phyloP scores from a whole-genome alignment of 2,113 vertebrate species.

The Triplophysa tibetana region DNA sequence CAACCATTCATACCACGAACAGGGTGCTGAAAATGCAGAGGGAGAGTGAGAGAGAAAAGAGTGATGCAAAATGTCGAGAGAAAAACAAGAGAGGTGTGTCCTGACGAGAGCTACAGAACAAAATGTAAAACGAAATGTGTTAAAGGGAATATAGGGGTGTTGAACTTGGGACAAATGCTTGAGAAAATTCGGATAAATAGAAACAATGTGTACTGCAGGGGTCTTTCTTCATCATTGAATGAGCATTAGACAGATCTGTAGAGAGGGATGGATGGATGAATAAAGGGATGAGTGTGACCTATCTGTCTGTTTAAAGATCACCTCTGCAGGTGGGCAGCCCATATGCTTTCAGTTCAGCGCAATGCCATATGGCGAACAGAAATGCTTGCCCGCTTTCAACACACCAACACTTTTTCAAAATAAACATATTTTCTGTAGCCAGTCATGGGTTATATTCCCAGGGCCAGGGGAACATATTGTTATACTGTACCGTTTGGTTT shows the following conservation, averaged over 20 bases:
- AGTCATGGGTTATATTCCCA: neutral
- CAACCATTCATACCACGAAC: constrained; percentile 71
- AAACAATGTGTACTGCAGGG: constrained; percentile 24
- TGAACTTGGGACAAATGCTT: neutral
- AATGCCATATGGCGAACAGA: constrained; percentile 27
- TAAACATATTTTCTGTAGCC: too few relatives aligned
- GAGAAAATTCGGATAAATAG: constrained; percentile 15
- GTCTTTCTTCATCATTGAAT: constrained; percentile 38
- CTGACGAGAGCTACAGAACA: neutral
- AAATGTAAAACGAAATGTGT: neutral
- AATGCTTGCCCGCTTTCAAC: neutral
- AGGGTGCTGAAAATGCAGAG: constrained; percentile 49
- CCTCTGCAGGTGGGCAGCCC: constrained; percentile 26
- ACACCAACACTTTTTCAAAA: neutral
- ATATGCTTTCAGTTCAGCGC: neutral
- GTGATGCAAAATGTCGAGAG: constrained; percentile 42
- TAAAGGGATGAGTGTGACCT: constrained; percentile 23
- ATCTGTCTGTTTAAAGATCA: constrained; percentile 38
- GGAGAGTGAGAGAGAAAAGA: constrained; percentile 24
- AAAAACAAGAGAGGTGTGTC: constrained; percentile 25
- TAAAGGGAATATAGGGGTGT: neutral
- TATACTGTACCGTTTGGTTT: neutral
- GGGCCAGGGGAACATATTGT: neutral
- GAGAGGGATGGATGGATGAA: neutral
- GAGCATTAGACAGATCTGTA: neutral